Evolutionary conservation across 2,113 vertebrate species (phyloP).

Genomic region (Siniperca knerii): DNA sequence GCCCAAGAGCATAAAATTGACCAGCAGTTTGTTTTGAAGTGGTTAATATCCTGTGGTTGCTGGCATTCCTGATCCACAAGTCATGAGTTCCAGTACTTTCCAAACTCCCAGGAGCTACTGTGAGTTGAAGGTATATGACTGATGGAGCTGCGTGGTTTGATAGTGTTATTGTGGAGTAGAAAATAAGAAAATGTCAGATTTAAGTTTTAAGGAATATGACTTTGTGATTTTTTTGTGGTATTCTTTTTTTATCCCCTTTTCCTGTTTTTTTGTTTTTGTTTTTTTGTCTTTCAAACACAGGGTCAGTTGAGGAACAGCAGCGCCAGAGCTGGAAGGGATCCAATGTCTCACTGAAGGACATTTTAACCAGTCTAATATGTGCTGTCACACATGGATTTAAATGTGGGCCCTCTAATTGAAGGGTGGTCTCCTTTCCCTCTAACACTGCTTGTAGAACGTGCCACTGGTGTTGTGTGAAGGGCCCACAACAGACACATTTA

Average conservation of each 20-base stretch:
- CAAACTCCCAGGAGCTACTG: background rate
- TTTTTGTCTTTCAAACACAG: conserved; percentile 1
- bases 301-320: conserved; percentile 17
- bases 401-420: background rate
- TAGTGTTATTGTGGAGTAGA: background rate
- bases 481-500: background rate
- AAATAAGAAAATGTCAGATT: conserved; percentile 15
- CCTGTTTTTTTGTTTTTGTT: background rate
- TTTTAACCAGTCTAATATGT: background rate
- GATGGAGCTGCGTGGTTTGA: conserved; percentile 1
- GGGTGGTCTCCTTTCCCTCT: background rate
- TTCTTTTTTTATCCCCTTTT: background rate
- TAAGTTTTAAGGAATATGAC: background rate
- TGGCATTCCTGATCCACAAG: conserved; percentile 18
- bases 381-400: background rate
- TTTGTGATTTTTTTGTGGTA: background rate
- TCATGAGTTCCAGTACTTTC: conserved; percentile 3
- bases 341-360: background rate
- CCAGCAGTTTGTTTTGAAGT: conserved; percentile 46
- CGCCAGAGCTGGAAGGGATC: background rate
- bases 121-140: background rate
- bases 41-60: conserved; percentile 53
- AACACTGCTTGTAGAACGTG: background rate
- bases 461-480: background rate
- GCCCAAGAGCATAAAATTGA: conserved; percentile 38